A percentile compares a stretch with the other conserved stretches of the same genome.
phyloP scores from a whole-genome alignment of 2,888 invertebrate species.

The Lysandra coridon region DNA sequence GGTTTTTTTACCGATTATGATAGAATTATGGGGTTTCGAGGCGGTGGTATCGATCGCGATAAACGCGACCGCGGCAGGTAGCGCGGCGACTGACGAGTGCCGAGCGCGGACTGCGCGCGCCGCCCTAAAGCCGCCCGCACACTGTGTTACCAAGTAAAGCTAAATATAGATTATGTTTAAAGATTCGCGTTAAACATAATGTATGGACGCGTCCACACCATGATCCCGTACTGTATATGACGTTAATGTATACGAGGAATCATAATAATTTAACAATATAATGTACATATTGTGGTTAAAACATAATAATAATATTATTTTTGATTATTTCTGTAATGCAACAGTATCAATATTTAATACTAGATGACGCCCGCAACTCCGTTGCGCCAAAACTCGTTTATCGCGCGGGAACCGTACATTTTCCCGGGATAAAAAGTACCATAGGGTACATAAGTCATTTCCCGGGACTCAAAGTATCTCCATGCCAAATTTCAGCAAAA shows the following conservation, averaged over 20 bases:
- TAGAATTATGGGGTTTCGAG: conserved; percentile 28
- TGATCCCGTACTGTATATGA: conserved; percentile 36
- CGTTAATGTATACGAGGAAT: too few relatives aligned
- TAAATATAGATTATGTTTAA: conserved; percentile 18
- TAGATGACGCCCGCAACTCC: too few relatives aligned
- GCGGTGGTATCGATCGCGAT: conserved; percentile 63
- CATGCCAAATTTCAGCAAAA: too few relatives aligned
- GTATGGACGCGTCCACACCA: conserved; percentile 45
- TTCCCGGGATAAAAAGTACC: too few relatives aligned
- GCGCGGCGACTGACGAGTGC: conserved; percentile 72
- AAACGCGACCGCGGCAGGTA: conserved; percentile 72
- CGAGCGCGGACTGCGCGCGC: conserved; percentile 56
- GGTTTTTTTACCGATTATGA: conserved; percentile 36
- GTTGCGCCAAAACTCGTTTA: too few relatives aligned
- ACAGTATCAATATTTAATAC: too few relatives aligned
- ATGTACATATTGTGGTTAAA: not conserved
- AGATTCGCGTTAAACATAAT: not conserved
- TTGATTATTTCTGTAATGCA: too few relatives aligned
- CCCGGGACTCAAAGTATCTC: too few relatives aligned
- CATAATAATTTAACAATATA: not conserved
- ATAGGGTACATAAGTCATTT: too few relatives aligned
- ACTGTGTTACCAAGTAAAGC: conserved; percentile 12
- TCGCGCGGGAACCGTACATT: too few relatives aligned
- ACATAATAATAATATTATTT: too few relatives aligned
- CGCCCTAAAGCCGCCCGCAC: conserved; percentile 35